phyloP scores from a whole-genome alignment of 2,113 vertebrate genomes.

The Tricholaema leucomelas region DNA sequence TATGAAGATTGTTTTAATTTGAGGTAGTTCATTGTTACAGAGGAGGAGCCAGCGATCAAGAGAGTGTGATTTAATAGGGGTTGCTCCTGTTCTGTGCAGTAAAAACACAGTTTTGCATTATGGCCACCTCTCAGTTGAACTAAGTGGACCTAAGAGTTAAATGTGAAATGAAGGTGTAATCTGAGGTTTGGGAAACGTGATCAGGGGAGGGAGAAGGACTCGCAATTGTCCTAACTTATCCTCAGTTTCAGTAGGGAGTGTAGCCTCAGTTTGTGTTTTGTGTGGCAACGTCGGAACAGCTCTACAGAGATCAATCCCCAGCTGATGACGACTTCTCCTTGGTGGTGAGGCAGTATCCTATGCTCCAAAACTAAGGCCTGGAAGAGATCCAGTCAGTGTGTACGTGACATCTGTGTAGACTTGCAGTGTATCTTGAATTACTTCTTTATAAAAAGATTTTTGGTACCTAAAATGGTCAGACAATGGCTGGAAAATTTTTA shows the following conservation, averaged over 20 bases:
- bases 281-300: neutral
- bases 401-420: neutral
- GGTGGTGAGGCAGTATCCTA: neutral
- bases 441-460: neutral
- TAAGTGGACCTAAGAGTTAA: neutral
- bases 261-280: neutral
- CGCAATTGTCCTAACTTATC: neutral
- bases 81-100: neutral
- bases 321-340: neutral
- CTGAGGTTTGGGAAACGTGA: neutral
- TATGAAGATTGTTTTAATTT: rapidly evolving
- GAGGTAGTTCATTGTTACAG: neutral
- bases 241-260: rapidly evolving
- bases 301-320: neutral
- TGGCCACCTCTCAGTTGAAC: neutral
- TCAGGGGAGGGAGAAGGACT: neutral
- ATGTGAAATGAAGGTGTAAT: neutral
- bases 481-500: neutral
- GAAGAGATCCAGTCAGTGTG: neutral
- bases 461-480: neutral
- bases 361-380: neutral
- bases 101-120: neutral
- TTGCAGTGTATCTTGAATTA: neutral
- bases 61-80: neutral
- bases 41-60: neutral